Evolutionary conservation across 1,140 invertebrate species (phyloP), one percentile per base, ranked within the genome.

Genomic region (Vollenhovia emeryi): DNA sequence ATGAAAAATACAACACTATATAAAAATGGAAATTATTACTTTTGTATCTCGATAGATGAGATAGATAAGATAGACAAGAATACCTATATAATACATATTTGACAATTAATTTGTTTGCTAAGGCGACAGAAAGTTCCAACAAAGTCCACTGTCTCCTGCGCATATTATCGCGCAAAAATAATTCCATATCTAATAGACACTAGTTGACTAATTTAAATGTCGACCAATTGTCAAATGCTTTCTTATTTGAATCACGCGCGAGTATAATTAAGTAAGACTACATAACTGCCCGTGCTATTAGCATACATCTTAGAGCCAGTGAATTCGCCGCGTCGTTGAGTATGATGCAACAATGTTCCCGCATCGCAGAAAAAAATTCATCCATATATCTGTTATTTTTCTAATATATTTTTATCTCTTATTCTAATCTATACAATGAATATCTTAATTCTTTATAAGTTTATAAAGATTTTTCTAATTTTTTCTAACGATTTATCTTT

Each of bases 261-360:
- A 57, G n/a, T 7, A n/a, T 74, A 36, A 59, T 75, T 75, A 75
- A 75, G 55, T 36, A n/a, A 55, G 18, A 73, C 4, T 18, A 7
- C 40, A 33, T 68, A 48, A 69, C 43, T 3, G 11, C 30, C 27
- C 30, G 8, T 45, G 30, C 13, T 55, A 73, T 73, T 33, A 69
- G n/a, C 48, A 55, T n/a, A 48, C n/a, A 30, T 43, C 13, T 33
- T 52, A 73, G n/a, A 73, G 30, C 21, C 15, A 68, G 21, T 21
- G 40, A 43, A 43, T 43, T 43, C 0, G 3, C 40, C 40, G 40
- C 13, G 40, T 33, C 0, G 40, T 43, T 43, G 40, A 43, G 40
- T 11, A 43, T 43, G 40, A 43, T 11, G 11, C 11, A 43, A 43
- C 40, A 43, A 43, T 3, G 40, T 43, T 43, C 3, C 9, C 11